Percentiles rank a stretch among this genome's conserved stretches.
Evolutionary conservation across 1,140 invertebrate species (phyloP).

Genomic region (Venturia canescens): DNA sequence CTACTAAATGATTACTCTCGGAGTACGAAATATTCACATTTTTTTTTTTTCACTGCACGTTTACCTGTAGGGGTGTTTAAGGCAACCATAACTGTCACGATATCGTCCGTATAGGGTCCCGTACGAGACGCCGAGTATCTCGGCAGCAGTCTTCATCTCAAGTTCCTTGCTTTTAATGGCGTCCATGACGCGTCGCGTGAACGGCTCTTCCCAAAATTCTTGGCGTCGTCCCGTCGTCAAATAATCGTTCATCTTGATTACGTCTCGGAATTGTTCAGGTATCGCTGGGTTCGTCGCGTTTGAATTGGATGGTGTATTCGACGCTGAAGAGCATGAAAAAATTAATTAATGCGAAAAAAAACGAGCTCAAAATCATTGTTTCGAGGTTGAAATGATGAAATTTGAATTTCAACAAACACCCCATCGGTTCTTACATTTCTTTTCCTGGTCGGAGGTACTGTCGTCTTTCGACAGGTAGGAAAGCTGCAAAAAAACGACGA

Average conservation of each 20-base stretch:
- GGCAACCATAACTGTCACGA: slow-evolving; percentile 90
- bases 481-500: slow-evolving; percentile 65
- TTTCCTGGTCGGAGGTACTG: slow-evolving; percentile 76
- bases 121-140: slow-evolving; percentile 91
- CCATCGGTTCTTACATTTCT: slow-evolving; percentile 71
- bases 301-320: slow-evolving; percentile 68
- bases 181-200: slow-evolving; percentile 90
- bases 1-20: slow-evolving; percentile 18
- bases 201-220: slow-evolving; percentile 94
- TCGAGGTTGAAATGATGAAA: too few species aligned
- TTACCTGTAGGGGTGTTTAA: slow-evolving; percentile 88
- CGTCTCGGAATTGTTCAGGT: slow-evolving; percentile 83
- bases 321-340: slow-evolving; percentile 55
- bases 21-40: not conserved
- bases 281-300: slow-evolving; percentile 71
- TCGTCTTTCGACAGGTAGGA: slow-evolving; percentile 73
- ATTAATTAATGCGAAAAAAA: too few species aligned
- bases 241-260: slow-evolving; percentile 93
- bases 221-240: slow-evolving; percentile 89
- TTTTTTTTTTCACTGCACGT: slow-evolving; percentile 24
- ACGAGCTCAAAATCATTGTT: too few species aligned
- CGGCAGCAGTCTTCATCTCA: slow-evolving; percentile 95
- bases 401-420: not conserved
- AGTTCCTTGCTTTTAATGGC: slow-evolving; percentile 92
- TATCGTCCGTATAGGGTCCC: slow-evolving; percentile 92